Base-by-base conservation (phyloP, 2,113 vertebrate genomes). In the Mixornis gularis region DNA sequence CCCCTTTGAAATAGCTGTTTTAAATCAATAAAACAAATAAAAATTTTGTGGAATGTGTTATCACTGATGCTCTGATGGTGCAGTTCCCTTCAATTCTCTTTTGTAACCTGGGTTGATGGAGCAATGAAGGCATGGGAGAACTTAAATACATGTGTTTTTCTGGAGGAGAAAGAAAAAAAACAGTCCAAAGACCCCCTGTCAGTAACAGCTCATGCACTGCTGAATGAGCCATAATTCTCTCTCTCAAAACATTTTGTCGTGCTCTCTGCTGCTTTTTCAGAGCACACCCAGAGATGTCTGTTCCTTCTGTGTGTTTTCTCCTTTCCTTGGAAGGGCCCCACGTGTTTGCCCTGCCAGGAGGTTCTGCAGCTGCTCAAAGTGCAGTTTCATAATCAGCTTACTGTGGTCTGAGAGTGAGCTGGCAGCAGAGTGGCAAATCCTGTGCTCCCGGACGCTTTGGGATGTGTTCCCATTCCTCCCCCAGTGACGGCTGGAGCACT, bases 361-460 rank as follows among this genome's bases (percentile, higher is more conserved):
- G 30, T 60, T 74, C 26, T 59, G 73, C 34, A 55, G 69, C 80
- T 62, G 84, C 69, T 51, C 44, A 3, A 87, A 87, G 81, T 68
- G 34, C 72, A 43, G 21, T 87, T 95, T 72, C 52, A 60, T 79
- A 87, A 87, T 41, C 56, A 5, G 78, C 18, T 83, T 34, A 21
- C 15, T 40, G 49, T 52, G 92, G 3, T 25, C 60, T 51, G 92
- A 55, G 21, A 62, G 79, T 1, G 49, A 89, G 59, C 44, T 65
- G 70, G 41, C 59, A 79, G 60, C 64, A 34, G 44, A 48, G 22
- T 1, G 12, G 56, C 73, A 48, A 46, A 74, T n/a, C 26, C 70
- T 15, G 43, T 2, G 1, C 52, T 74, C 26, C 51, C 22, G 4
- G 27, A 9, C 0, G 3, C 1, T 40, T 55, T 70, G 63, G 92